Base-by-base conservation (phyloP, 2,888 invertebrate genomes). In the Nineta flava region DNA sequence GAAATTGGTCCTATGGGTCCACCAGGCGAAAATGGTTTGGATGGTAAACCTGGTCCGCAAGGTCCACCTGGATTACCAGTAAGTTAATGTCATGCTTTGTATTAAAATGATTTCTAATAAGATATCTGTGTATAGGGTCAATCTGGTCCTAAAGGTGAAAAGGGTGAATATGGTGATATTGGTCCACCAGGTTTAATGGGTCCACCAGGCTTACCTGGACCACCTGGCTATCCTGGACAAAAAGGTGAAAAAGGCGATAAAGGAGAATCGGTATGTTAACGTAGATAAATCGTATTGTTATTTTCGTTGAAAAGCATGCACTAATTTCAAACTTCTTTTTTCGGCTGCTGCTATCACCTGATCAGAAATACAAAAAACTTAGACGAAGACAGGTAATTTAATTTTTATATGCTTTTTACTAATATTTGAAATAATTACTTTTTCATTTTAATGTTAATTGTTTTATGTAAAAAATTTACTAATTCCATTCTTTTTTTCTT, bases 161-260 rank as follows among this genome's bases (percentile, higher is more conserved):
- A 87, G 61, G 91, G 91, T 50, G 87, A 87, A 62, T 85, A 83
- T 63, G 92, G 93, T 9, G 90, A 91, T 63, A 90, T 92, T 65
- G 93, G 93, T 44, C 88, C 90, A 9, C 90, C 94, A 10, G 94
- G 95, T 52, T 76, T 92, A 60, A 87, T 94, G 81, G 94, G 94
- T 56, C 91, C 93, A 32, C 93, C 94, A 13, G 93, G 92, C 17
- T 65, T 84, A 55, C 83, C 83, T 9, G 83, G 83, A 50, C 84
- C 83, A 34, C 83, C 83, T 57, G 91, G 91, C 3, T 90, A 90
- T 68, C 90, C 91, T 2, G 92, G 92, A 34, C 76, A 81, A 56
- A 88, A 87, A 67, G 91, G 93, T 26, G 90, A 91, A 60, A 91
- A 88, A 63, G 91, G 93, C 34, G 90, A 91, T 64, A 88, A 91